Evolutionary conservation across 1,140 invertebrate species (phyloP), one percentile per base, ranked within the genome.

Genomic region (Notospermus geniculatus): DNA sequence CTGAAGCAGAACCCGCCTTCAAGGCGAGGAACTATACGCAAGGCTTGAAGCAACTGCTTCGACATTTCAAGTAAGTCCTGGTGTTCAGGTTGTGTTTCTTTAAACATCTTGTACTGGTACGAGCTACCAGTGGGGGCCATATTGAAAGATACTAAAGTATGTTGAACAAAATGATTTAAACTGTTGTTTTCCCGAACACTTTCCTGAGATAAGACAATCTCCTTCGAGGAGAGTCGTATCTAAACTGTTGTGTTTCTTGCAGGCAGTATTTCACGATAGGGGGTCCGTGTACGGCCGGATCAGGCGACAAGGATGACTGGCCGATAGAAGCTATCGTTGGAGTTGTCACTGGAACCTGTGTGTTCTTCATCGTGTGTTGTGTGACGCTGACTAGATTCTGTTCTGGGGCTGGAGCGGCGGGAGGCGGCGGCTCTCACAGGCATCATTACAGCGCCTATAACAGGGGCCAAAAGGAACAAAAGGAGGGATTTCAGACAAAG

Each of bases 351-450:
- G 46, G 46, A 23, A 23, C 46, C n/a, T n/a, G 4, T 5, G 46
- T 50, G 4, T 50, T 50, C n/a, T 19, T 50, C n/a, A 50, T 50
- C 46, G 46, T 50, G 46, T 50, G 46, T 50, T 50, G 46, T 27
- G 46, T 50, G 46, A 50, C 46, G 25, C n/a, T 50, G 46, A 50
- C 46, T 4, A 50, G 46, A n/a, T 50, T 50, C n/a, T 50, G 46
- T n/a, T 23, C 46, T 4, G 46, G 46, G 5, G 46, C 46, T 50
- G 46, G 46, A 5, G 46, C 46, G 9, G 4, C 19, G 5, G 46
- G 46, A 5, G 46, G 46, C 25, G 46, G 46, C 4, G n/a, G 46
- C 19, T 50, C 46, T 50, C 46, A 27, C n/a, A 27, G 19, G 25
- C 25, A 50, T 27, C 19, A 19, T 19, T 50, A 50, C 46, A 27